Conservation (phyloP, 2,888 invertebrate species). For the Hirtodrosophila confusa region DNA sequence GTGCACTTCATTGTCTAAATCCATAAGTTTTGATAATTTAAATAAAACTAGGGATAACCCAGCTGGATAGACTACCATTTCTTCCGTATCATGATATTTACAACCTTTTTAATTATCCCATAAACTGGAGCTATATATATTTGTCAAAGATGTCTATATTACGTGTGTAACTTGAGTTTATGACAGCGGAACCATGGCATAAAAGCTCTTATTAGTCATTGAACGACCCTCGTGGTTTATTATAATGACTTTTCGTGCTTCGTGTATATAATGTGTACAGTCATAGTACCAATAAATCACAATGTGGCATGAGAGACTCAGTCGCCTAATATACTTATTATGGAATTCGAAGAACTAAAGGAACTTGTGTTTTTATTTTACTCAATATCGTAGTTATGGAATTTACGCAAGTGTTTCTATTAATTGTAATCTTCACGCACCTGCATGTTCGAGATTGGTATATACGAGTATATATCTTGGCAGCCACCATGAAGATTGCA, state of each 20-base stretch:
- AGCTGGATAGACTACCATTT: no score
- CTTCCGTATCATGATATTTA: no score
- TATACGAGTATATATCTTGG: constrained; percentile 8
- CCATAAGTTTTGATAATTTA: no score
- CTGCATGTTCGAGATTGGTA: constrained; percentile 18
- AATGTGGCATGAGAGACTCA: constrained; percentile 4
- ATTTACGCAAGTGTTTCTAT: constrained; percentile 14
- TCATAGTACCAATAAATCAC: constrained; percentile 29
- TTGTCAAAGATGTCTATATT: no score
- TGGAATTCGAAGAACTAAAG: constrained; percentile 2
- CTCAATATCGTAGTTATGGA: constrained; percentile 1
- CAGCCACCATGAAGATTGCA: constrained; percentile 40
- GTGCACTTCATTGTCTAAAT: no score
- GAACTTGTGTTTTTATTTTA: constrained; percentile 4
- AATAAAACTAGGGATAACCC: no score
- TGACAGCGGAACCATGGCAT: not conserved
- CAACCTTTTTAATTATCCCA: no score
- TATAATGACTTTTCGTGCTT: constrained; percentile 5
- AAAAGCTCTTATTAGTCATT: constrained; percentile 3
- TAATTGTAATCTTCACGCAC: constrained; percentile 34
- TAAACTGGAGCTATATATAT: no score
- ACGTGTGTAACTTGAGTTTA: no score
- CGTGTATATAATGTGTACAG: constrained; percentile 12
- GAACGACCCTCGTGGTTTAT: not conserved
- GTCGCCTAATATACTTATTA: constrained; percentile 6